Conservation (phyloP, 2,888 invertebrate species). For the Artemia sinica region DNA sequence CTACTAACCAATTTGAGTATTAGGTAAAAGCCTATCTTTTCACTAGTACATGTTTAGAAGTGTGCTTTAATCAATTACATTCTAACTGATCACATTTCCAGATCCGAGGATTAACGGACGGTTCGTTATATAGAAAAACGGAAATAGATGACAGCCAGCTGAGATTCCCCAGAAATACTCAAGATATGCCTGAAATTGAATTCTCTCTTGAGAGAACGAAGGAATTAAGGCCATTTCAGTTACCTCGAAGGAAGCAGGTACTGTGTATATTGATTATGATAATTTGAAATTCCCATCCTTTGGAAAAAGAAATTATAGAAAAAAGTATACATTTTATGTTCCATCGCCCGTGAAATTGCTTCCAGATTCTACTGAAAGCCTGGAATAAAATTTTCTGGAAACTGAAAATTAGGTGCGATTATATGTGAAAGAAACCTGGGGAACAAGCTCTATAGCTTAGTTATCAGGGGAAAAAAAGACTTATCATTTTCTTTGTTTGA, state of each 20-base stretch:
- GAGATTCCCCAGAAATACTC: conserved; percentile 8
- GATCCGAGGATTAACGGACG: conserved; percentile 12
- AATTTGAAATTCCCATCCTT: neutral
- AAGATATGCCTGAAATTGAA: neutral
- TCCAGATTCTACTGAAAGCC: neutral
- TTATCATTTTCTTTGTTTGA: no score
- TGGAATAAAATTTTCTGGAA: no score
- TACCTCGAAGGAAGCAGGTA: conserved; percentile 12
- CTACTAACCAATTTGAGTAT: no score
- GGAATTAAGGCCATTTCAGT: conserved; percentile 5
- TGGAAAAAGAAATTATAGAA: neutral
- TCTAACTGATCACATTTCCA: neutral
- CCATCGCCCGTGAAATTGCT: conserved; percentile 2
- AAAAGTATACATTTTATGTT: neutral
- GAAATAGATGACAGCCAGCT: neutral
- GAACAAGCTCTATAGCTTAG: no score
- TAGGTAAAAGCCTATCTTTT: no score
- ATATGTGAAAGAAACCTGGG: no score
- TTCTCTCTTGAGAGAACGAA: neutral
- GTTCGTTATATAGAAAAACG: neutral
- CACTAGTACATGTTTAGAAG: no score
- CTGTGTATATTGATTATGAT: conserved; percentile 2
- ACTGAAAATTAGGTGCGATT: no score
- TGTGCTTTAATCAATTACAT: neutral
- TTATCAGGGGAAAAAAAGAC: no score